These are phyloP conservation scores for Eupsilia transversa DNA, from an alignment of 2,888 invertebrate genomes.

Conservation along the genomic window DNA sequence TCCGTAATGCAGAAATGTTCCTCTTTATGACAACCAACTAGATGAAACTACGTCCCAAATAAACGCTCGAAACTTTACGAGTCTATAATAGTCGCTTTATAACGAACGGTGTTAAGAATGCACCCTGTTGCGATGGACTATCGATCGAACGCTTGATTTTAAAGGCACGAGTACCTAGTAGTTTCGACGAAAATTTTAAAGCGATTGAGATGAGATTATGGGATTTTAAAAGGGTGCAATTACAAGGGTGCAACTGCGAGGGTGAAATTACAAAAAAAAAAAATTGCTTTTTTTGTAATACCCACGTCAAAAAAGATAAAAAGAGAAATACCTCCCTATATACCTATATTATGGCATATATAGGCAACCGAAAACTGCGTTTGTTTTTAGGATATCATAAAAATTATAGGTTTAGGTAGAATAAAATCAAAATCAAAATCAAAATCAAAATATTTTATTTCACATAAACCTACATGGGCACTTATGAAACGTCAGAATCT, in stretches of 20 bases:
- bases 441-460: too few species aligned
- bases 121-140: constrained; percentile 11
- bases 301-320: background rate
- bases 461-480: too few species aligned
- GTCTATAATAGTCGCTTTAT: constrained; percentile 8
- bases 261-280: too few species aligned
- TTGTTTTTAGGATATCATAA: too few species aligned
- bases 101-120: constrained; percentile 4
- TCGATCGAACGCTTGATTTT: constrained; percentile 1
- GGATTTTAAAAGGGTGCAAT: background rate
- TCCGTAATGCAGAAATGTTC: constrained; percentile 11
- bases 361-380: too few species aligned
- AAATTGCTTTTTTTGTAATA: too few species aligned
- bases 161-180: background rate
- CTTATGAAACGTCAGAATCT: too few species aligned
- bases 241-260: too few species aligned
- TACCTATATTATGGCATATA: too few species aligned
- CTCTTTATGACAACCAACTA: constrained; percentile 34
- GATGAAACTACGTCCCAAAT: constrained; percentile 36
- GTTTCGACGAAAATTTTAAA: background rate
- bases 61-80: constrained; percentile 31
- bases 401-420: too few species aligned
- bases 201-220: constrained; percentile 1
- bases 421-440: too few species aligned
- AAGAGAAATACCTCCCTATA: too few species aligned